Percentiles rank a stretch among this genome's conserved stretches.
Conservation (phyloP, 2,888 invertebrate species). For the Drosophila nr. perissopoda region DNA sequence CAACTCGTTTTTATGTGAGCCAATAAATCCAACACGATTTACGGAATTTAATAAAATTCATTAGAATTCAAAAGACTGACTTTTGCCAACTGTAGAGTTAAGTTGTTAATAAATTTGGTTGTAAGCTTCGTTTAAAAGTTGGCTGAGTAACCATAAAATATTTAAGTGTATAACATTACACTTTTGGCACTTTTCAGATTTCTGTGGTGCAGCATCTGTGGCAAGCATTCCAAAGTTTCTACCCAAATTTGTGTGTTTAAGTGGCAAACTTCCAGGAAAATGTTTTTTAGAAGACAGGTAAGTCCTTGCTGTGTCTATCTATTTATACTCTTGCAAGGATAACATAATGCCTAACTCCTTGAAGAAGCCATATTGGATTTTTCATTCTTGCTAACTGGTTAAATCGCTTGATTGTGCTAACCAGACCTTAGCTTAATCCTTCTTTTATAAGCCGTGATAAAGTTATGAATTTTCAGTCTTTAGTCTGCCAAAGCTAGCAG, state of each 20-base stretch:
- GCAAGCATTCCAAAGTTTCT: background rate
- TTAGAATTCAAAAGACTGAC: background rate
- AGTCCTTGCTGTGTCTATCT: background rate
- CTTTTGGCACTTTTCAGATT: slow-evolving; percentile 3
- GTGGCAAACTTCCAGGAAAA: slow-evolving; percentile 1
- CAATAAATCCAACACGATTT: slow-evolving; percentile 8
- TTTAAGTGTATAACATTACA: background rate
- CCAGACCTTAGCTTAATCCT: background rate
- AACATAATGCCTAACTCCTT: background rate
- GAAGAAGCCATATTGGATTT: background rate
- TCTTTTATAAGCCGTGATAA: background rate
- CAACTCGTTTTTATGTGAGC: background rate
- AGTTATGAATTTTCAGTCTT: background rate
- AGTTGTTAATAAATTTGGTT: background rate
- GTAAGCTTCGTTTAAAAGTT: background rate
- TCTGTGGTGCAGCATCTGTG: background rate
- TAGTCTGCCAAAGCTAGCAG: background rate
- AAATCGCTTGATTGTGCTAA: background rate
- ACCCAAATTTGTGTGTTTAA: background rate
- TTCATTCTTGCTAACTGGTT: background rate
- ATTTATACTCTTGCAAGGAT: background rate
- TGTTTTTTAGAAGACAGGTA: background rate
- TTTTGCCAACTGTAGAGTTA: background rate
- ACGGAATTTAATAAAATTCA: slow-evolving; percentile 2
- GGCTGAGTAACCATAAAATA: background rate